Conservation (phyloP, 2,888 invertebrate species). For the Allacma fusca region DNA sequence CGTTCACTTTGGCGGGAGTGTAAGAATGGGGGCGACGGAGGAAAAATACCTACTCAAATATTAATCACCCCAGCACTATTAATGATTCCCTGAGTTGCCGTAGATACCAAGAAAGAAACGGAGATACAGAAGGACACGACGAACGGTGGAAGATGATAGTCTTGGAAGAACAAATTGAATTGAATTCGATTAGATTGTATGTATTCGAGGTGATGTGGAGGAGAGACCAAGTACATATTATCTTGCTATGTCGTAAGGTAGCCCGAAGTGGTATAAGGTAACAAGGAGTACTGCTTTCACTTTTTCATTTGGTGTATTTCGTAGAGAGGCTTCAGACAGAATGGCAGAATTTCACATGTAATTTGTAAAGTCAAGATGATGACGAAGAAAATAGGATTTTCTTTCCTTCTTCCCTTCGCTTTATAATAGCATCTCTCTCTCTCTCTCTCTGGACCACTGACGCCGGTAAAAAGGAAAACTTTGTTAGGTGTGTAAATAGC, state of each 20-base stretch:
- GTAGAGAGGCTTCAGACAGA: slow-evolving; percentile 15
- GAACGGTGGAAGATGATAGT: slow-evolving; percentile 32
- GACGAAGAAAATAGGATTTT: slow-evolving; percentile 34
- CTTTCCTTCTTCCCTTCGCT: slow-evolving; percentile 1
- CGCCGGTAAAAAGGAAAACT: slow-evolving; percentile 22
- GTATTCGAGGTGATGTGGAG: slow-evolving; percentile 2
- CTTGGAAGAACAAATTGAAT: slow-evolving; percentile 34
- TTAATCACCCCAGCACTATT: slow-evolving; percentile 43
- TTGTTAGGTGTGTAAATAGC: not conserved
- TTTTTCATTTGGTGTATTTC: not conserved
- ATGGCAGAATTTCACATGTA: slow-evolving; percentile 31
- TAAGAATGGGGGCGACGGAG: not conserved
- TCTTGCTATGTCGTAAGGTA: too few species aligned
- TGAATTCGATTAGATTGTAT: slow-evolving; percentile 35
- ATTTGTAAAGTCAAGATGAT: slow-evolving; percentile 41
- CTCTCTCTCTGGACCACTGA: slow-evolving; percentile 12
- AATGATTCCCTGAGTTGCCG: slow-evolving; percentile 40
- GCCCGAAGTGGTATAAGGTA: too few species aligned
- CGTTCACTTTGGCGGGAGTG: slow-evolving; percentile 20
- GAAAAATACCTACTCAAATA: slow-evolving; percentile 31
- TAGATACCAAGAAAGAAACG: slow-evolving; percentile 31
- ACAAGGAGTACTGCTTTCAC: too few species aligned
- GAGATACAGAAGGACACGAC: slow-evolving; percentile 25
- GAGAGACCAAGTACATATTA: too few species aligned
- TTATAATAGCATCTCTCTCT: not conserved